Conservation (phyloP, 2,888 invertebrate species). For the Lordiphosa andalusiaca region DNA sequence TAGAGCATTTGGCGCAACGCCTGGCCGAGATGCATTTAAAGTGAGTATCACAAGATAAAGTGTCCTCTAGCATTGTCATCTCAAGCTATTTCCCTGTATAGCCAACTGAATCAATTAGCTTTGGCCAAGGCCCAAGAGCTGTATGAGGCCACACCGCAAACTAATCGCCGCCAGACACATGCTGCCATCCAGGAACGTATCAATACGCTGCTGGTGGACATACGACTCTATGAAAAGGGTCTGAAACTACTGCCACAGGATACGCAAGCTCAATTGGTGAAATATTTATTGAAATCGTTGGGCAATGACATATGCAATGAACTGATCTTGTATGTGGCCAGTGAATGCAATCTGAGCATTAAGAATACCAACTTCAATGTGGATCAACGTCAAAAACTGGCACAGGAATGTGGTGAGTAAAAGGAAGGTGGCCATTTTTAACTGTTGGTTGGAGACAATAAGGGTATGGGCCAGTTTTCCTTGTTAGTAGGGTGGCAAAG, state of each 20-base stretch:
- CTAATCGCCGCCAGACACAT: conserved; percentile 88
- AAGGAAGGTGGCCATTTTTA: too few relatives aligned
- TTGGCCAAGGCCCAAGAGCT: conserved; percentile 86
- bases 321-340: conserved; percentile 88
- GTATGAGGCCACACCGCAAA: conserved; percentile 87
- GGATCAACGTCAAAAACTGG: conserved; percentile 86
- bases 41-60: conserved; percentile 73
- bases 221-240: conserved; percentile 90
- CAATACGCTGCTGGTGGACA: conserved; percentile 87
- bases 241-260: conserved; percentile 84
- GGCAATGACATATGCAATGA: conserved; percentile 91
- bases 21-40: conserved; percentile 87
- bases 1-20: conserved; percentile 86
- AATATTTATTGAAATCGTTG: conserved; percentile 91
- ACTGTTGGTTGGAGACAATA: too few relatives aligned
- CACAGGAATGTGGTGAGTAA: conserved; percentile 82
- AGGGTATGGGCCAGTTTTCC: too few relatives aligned
- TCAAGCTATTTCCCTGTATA: conserved; percentile 51
- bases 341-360: conserved; percentile 85
- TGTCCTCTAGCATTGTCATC: too few relatives aligned
- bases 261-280: conserved; percentile 86
- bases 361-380: conserved; percentile 82
- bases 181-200: conserved; percentile 91
- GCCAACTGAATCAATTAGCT: conserved; percentile 85
- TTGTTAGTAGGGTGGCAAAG: too few relatives aligned